These are phyloP conservation scores for Sebastolobus altivelis DNA, from an alignment of 2,797 vertebrate species.

Conservation along the genomic window DNA sequence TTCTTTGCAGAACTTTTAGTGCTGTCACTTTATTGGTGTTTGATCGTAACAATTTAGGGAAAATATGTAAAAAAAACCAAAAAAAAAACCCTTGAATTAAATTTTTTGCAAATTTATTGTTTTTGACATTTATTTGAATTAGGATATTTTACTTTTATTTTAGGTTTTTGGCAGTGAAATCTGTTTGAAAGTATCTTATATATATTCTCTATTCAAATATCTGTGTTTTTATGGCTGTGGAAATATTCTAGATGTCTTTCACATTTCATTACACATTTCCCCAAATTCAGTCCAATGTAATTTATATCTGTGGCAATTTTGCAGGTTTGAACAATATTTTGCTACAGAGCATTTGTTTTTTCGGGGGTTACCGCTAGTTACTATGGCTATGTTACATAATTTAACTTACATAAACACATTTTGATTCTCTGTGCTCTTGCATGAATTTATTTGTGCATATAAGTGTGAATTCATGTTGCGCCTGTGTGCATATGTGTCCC, in stretches of 20 bases:
- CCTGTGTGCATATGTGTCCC: conserved; percentile 5
- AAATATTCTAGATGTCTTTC: not conserved
- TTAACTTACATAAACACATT: not conserved
- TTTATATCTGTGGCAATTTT: not conserved
- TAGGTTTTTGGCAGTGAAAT: not conserved
- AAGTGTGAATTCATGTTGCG: not conserved
- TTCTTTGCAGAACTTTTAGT: no score
- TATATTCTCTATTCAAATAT: not conserved
- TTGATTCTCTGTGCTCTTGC: conserved; percentile 16
- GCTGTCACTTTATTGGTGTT: no score
- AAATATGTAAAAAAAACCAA: not conserved
- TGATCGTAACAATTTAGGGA: not conserved
- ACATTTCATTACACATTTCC: not conserved
- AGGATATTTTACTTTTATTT: not conserved
- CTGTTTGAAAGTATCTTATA: not conserved
- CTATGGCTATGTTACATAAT: not conserved
- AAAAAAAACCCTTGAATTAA: no score
- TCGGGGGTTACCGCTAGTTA: not conserved
- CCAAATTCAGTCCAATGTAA: not conserved
- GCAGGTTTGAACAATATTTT: not conserved
- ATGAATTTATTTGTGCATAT: not conserved
- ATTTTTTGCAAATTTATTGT: not conserved
- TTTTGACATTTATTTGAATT: not conserved
- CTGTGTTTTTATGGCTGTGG: not conserved
- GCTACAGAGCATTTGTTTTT: not conserved